A percentile compares a stretch with the other conserved stretches of the same genome.
phyloP scores from a whole-genome alignment of 1,140 invertebrate genomes.

The Drosophila mayri region DNA sequence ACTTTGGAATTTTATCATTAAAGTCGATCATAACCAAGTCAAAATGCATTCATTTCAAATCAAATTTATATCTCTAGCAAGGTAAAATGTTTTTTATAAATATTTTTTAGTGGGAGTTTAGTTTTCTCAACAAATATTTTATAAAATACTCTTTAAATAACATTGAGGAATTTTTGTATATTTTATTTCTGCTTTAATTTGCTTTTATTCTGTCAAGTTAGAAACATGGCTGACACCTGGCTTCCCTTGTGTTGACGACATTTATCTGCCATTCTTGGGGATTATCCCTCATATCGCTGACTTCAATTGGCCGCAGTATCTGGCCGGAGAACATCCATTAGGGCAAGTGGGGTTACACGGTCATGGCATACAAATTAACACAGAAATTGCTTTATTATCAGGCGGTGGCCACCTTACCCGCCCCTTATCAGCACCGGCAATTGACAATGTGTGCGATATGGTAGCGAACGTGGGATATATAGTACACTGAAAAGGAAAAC shows the following conservation, averaged over 20 bases:
- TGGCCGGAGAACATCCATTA: conserved; percentile 62
- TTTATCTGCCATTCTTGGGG: conserved; percentile 24
- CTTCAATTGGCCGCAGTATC: conserved; percentile 58
- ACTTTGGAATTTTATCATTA: background rate
- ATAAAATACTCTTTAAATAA: background rate
- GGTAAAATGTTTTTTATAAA: too few relatives aligned
- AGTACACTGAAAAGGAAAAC: conserved; percentile 4
- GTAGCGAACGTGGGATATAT: conserved; percentile 9
- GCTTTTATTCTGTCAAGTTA: background rate
- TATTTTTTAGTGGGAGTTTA: too few relatives aligned
- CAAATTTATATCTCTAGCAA: too few relatives aligned
- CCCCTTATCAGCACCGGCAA: conserved; percentile 50
- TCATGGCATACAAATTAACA: conserved; percentile 72
- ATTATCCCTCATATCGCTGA: conserved; percentile 36
- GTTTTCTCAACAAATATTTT: background rate
- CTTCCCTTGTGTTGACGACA: background rate
- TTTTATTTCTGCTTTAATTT: background rate
- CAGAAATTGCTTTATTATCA: conserved; percentile 74
- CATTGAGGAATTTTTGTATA: background rate
- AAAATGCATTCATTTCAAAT: background rate
- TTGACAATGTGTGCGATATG: conserved; percentile 59
- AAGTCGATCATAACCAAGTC: background rate
- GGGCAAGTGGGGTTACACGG: conserved; percentile 62
- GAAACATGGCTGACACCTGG: conserved; percentile 7
- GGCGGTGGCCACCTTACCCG: conserved; percentile 4